Conservation (phyloP, 2,113 vertebrate genomes). For the Pseudorectes ferrugineus region DNA sequence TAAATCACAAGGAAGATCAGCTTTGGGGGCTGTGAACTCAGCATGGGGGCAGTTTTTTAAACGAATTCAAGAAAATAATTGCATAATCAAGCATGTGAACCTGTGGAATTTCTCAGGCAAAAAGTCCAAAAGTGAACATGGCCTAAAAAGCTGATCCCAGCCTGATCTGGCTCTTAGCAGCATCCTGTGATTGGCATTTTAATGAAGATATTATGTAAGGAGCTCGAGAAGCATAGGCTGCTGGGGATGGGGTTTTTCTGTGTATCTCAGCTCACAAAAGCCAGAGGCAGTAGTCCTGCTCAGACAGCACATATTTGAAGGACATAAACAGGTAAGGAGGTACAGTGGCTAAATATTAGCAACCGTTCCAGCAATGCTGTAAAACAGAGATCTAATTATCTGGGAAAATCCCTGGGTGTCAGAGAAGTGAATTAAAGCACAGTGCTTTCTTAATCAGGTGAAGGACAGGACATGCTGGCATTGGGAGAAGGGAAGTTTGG, state of each 20-base stretch:
- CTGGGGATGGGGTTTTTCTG: not conserved
- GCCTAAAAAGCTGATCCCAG: not conserved
- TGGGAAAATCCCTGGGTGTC: not conserved
- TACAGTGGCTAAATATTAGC: not conserved
- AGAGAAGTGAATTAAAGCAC: not conserved
- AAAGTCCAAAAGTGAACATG: not conserved
- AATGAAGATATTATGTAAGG: slow-evolving; percentile 8
- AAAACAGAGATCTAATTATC: not conserved
- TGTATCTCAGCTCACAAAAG: not conserved
- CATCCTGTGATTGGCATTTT: not conserved
- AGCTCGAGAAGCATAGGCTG: not conserved
- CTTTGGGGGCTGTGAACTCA: not conserved
- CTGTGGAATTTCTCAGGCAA: slow-evolving; percentile 40
- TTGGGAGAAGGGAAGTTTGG: not conserved
- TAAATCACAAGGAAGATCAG: not conserved
- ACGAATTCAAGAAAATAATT: slow-evolving; percentile 10
- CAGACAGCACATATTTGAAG: not conserved
- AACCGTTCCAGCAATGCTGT: not conserved
- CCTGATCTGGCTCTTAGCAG: not conserved
- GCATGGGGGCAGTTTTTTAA: not conserved
- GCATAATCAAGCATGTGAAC: slow-evolving; percentile 41
- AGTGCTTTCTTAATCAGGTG: not conserved
- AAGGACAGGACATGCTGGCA: not conserved
- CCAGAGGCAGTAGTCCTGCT: not conserved
- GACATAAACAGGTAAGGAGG: not conserved